A percentile compares a stretch with the other conserved stretches of the same genome.
phyloP scores from a whole-genome alignment of 1,140 invertebrate species.

The Neodiprion pinetum region DNA sequence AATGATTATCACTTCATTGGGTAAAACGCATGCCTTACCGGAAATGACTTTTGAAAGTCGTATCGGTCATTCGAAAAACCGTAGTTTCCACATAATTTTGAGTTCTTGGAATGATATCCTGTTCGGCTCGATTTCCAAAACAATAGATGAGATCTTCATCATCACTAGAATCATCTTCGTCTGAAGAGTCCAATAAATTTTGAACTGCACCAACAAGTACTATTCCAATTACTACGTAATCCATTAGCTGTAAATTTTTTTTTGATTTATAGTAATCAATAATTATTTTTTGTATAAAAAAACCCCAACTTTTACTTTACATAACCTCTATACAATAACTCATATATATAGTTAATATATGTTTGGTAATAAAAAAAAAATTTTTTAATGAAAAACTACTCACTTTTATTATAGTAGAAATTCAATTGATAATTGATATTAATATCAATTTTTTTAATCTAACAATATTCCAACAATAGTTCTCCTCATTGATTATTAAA shows the following conservation, averaged over 20 bases:
- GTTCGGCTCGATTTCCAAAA: constrained; percentile 1
- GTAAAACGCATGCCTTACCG: constrained; percentile 13
- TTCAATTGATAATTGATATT: neutral
- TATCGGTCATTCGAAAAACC: constrained; percentile 7
- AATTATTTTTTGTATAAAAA: neutral
- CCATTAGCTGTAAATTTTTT: constrained; percentile 13
- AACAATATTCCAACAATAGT: too few relatives aligned
- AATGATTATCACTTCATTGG: neutral
- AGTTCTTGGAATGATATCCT: constrained; percentile 4
- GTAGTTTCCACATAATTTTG: constrained; percentile 16
- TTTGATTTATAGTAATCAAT: neutral
- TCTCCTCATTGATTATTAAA: too few relatives aligned
- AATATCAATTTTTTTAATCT: too few relatives aligned
- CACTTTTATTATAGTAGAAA: constrained; percentile 6
- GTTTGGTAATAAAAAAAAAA: neutral
- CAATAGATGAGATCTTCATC: constrained; percentile 12
- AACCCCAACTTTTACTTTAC: neutral
- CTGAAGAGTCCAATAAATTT: constrained; percentile 5
- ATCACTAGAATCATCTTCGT: constrained; percentile 8
- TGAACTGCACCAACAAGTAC: constrained; percentile 14
- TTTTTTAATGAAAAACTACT: neutral
- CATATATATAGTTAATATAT: neutral
- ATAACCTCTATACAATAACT: constrained; percentile 10
- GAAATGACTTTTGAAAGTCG: neutral
- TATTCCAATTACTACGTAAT: constrained; percentile 8